phyloP scores from a whole-genome alignment of 64 coral and sea anemone species.

The Trachythela sp. region DNA sequence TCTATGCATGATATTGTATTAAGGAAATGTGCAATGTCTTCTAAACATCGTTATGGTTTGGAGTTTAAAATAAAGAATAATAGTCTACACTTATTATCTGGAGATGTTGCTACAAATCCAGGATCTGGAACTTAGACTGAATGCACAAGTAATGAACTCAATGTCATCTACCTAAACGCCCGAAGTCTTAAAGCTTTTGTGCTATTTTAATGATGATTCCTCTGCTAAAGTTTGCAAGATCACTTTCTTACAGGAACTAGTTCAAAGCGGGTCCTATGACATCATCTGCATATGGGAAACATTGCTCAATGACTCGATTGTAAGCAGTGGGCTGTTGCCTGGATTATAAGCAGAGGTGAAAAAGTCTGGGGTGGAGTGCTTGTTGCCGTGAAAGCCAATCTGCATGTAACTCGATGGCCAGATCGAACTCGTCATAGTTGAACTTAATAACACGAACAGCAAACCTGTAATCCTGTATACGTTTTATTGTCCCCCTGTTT shows the following conservation, averaged over 20 bases:
- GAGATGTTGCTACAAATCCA: conserved; percentile 35
- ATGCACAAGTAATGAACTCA: not conserved
- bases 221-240: conserved; percentile 29
- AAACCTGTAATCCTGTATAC: not conserved
- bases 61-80: not conserved
- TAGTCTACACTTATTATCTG: not conserved
- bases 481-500: not conserved
- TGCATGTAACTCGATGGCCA: not conserved
- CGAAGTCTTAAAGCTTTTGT: conserved; percentile 44
- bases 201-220: not conserved
- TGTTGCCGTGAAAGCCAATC: not conserved
- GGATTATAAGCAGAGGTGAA: not conserved
- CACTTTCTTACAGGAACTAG: conserved; percentile 4
- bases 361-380: not conserved
- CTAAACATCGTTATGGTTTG: not conserved
- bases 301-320: not conserved
- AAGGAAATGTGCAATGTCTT: not conserved
- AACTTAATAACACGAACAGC: not conserved
- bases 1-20: not conserved
- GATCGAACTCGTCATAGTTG: not conserved
- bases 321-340: conserved; percentile 5
- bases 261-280: not conserved
- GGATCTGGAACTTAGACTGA: not conserved
- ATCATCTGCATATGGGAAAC: conserved; percentile 11
- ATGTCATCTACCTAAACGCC: conserved; percentile 38